Evolutionary conservation across 2,888 invertebrate species (phyloP).

Genomic region (Drosophila flavopinicola): DNA sequence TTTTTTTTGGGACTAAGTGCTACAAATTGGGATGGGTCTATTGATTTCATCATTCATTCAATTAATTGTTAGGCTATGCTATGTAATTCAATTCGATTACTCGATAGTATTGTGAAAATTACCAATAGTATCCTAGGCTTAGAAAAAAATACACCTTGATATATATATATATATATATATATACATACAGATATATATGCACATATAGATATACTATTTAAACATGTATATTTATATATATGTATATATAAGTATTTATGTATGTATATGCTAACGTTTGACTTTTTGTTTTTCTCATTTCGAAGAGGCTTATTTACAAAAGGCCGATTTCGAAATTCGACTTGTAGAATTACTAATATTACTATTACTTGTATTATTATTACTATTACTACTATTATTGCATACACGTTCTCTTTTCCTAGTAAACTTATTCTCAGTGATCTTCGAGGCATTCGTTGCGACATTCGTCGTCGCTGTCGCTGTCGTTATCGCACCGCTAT

Average conservation of each 20-base stretch:
- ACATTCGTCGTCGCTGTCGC: constrained; percentile 22
- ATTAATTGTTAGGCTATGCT: constrained; percentile 12
- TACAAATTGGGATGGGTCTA: not conserved
- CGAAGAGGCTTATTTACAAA: constrained; percentile 82
- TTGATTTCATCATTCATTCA: constrained; percentile 28
- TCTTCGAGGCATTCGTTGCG: constrained; percentile 62
- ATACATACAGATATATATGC: constrained; percentile 3
- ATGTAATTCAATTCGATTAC: constrained; percentile 42
- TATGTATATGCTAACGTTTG: constrained; percentile 69
- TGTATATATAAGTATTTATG: constrained; percentile 5
- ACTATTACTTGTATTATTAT: constrained; percentile 70
- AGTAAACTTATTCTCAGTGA: constrained; percentile 83
- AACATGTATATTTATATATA: not conserved
- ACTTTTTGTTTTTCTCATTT: constrained; percentile 78
- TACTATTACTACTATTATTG: constrained; percentile 82
- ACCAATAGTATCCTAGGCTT: constrained; percentile 53
- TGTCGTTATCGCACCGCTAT: constrained; percentile 6
- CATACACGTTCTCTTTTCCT: constrained; percentile 84
- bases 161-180: constrained; percentile 7
- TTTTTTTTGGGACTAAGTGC: not conserved
- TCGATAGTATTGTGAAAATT: constrained; percentile 44
- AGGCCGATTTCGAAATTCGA: constrained; percentile 81
- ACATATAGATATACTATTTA: not conserved
- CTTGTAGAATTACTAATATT: constrained; percentile 80
- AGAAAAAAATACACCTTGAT: constrained; percentile 45